These are phyloP conservation scores for Thamnophis sirtalis DNA, from an alignment of 2,113 vertebrate genomes.

Conservation along the genomic window DNA sequence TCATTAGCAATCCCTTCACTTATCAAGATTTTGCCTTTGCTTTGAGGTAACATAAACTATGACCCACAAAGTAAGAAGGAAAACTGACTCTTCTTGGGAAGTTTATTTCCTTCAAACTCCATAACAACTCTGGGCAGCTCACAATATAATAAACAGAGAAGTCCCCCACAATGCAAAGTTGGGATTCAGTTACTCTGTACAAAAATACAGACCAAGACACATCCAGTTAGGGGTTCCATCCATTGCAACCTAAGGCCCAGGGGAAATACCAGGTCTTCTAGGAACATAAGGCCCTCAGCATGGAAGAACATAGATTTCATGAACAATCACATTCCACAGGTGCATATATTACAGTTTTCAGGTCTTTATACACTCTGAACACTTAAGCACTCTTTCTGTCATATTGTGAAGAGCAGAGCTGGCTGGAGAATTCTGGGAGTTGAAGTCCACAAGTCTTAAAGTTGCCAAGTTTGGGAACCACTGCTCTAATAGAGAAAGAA, in stretches of 20 bases:
- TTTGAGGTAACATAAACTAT: not conserved
- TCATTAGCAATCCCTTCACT: not conserved
- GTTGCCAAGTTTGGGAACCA: too few species aligned
- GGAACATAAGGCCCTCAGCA: not conserved
- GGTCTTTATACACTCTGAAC: not conserved
- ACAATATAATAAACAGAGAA: not conserved
- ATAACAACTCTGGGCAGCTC: not conserved
- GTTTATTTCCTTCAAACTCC: not conserved
- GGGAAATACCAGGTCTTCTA: not conserved
- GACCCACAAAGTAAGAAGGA: not conserved
- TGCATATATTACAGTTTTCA: not conserved
- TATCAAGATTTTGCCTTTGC: not conserved
- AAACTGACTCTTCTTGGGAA: not conserved
- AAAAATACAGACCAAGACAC: not conserved
- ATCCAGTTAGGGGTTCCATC: not conserved
- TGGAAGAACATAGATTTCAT: not conserved
- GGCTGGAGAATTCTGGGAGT: too few species aligned
- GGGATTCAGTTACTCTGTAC: not conserved
- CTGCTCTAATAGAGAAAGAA: not conserved
- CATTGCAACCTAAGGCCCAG: not conserved
- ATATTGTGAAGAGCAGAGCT: too few species aligned
- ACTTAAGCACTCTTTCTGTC: not conserved
- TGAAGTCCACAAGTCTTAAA: too few species aligned
- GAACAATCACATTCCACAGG: not conserved
- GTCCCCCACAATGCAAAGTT: not conserved